phyloP scores from a whole-genome alignment of 2,797 vertebrate species.

The Balearica regulorum region DNA sequence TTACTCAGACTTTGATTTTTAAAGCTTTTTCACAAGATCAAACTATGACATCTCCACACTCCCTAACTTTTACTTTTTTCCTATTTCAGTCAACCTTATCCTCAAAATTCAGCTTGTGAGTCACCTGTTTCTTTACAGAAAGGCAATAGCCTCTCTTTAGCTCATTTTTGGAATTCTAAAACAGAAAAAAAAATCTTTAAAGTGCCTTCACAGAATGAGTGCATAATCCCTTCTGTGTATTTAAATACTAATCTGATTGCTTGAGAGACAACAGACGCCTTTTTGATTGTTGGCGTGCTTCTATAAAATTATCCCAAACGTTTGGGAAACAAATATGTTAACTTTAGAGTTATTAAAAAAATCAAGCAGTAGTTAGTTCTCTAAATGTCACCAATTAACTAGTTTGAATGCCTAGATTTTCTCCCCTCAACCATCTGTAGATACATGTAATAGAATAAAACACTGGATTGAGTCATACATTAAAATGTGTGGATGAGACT shows the following conservation, averaged over 20 bases:
- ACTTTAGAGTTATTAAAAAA: neutral
- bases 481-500: neutral
- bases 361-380: neutral
- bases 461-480: neutral
- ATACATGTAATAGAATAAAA: neutral
- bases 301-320: neutral
- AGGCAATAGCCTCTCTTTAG: neutral
- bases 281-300: neutral
- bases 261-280: neutral
- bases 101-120: constrained; percentile 19
- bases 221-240: neutral
- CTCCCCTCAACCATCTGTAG: constrained; percentile 17
- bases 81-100: neutral
- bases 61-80: neutral
- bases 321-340: neutral
- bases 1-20: constrained; percentile 22
- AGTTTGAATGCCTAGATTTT: neutral
- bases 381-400: constrained; percentile 3
- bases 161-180: neutral
- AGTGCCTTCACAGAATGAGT: neutral
- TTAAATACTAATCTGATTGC: neutral
- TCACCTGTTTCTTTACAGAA: neutral
- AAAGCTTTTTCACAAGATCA: neutral
- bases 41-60: neutral
- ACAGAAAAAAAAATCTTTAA: neutral